A percentile compares a stretch with the other conserved stretches of the same genome.
phyloP scores from a whole-genome alignment of 37 sponge, comb jelly and placozoan species.

The Hormiphora californensis region DNA sequence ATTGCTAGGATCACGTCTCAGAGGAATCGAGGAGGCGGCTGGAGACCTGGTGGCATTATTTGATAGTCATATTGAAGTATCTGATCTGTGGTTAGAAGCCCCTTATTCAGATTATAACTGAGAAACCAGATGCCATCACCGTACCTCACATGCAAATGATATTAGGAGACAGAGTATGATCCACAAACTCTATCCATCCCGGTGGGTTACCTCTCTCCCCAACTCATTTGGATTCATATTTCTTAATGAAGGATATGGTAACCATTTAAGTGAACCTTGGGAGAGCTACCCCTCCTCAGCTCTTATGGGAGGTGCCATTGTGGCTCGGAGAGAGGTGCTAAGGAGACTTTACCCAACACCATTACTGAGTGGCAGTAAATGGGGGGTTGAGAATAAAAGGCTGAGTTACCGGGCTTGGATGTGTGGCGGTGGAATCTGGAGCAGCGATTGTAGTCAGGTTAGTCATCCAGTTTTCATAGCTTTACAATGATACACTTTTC shows the following conservation, averaged over 20 bases:
- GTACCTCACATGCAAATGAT: constrained; percentile 11
- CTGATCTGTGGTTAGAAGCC: constrained; percentile 44
- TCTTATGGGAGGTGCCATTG: neutral
- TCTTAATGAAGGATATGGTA: too few species aligned
- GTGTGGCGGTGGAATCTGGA: neutral
- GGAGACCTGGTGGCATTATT: constrained; percentile 18
- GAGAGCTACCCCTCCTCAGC: constrained; percentile 1
- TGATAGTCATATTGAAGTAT: constrained; percentile 41
- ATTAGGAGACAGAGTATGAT: neutral
- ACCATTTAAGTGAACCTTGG: neutral
- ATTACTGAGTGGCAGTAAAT: neutral
- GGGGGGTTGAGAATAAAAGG: constrained; percentile 42
- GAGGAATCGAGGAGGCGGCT: neutral
- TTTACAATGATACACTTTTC: too few species aligned
- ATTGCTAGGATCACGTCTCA: neutral
- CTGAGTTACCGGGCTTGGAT: constrained; percentile 17
- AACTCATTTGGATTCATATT: too few species aligned
- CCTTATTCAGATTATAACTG: neutral
- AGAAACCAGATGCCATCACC: neutral
- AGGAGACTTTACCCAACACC: too few species aligned
- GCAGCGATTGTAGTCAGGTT: neutral
- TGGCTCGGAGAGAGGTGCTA: neutral
- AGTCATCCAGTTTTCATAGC: too few species aligned
- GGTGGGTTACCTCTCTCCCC: too few species aligned
- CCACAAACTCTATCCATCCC: too few species aligned